phyloP scores from a whole-genome alignment of 2,888 invertebrate genomes.

The Epinotia nisella region DNA sequence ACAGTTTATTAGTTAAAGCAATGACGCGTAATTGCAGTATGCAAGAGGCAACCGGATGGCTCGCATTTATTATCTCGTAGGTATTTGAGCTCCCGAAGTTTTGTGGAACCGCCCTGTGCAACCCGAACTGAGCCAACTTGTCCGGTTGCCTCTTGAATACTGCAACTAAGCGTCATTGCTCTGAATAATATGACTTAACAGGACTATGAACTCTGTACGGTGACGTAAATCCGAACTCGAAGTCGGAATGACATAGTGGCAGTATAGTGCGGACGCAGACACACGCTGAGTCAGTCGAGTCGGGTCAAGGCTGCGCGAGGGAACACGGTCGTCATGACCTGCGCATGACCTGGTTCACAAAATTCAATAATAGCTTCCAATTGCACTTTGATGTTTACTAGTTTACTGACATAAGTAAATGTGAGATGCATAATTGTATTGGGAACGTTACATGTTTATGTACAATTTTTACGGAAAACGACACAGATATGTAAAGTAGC shows the following conservation, averaged over 20 bases:
- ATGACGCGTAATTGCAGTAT: too few relatives aligned
- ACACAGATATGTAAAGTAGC: background rate
- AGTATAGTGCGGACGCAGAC: background rate
- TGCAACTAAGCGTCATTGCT: background rate
- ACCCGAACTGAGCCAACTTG: too few relatives aligned
- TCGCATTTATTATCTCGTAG: too few relatives aligned
- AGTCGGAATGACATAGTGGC: conserved; percentile 22
- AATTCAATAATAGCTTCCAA: conserved; percentile 65
- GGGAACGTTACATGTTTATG: background rate
- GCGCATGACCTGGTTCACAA: conserved; percentile 63
- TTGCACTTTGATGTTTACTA: conserved; percentile 46
- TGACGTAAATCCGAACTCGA: conserved; percentile 19
- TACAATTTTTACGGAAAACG: background rate
- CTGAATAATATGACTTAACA: background rate
- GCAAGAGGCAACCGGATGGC: too few relatives aligned
- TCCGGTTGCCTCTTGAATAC: too few relatives aligned
- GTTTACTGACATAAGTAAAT: conserved; percentile 2
- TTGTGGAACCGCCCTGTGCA: too few relatives aligned
- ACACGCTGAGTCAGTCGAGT: conserved; percentile 38
- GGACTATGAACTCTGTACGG: conserved; percentile 32
- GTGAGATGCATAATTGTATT: background rate
- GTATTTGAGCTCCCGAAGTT: too few relatives aligned
- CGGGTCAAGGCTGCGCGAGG: conserved; percentile 65
- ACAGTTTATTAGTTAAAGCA: background rate
- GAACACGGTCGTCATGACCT: conserved; percentile 58